phyloP scores from a whole-genome alignment of 2,797 vertebrate genomes.

The Gouania willdenowi region DNA sequence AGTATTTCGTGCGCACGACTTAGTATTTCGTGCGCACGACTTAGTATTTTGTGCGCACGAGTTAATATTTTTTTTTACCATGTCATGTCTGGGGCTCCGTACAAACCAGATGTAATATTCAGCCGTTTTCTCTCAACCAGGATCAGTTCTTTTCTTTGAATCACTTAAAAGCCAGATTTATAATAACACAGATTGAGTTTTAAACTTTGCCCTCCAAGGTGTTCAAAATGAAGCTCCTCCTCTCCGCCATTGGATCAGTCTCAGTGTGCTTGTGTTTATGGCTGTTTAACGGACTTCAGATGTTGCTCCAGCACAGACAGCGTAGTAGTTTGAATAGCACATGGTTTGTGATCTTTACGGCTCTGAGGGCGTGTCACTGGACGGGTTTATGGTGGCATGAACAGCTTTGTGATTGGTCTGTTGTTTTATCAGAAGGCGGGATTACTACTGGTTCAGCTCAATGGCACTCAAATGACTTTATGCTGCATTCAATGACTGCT shows the following conservation, averaged over 20 bases:
- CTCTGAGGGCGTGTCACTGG: slow-evolving; percentile 27
- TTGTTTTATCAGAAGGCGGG: slow-evolving; percentile 15
- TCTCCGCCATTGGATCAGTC: slow-evolving; percentile 21
- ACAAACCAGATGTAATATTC: too few species aligned
- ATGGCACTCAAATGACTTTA: slow-evolving; percentile 40
- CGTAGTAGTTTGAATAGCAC: neutral
- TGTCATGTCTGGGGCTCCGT: too few species aligned
- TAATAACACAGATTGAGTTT: slow-evolving; percentile 1
- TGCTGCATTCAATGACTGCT: slow-evolving; percentile 33
- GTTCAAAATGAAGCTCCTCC: slow-evolving; percentile 36
- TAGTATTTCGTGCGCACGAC: too few species aligned
- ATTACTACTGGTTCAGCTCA: slow-evolving; percentile 11
- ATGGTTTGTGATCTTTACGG: slow-evolving; percentile 10
- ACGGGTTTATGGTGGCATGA: neutral
- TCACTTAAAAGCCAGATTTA: too few species aligned
- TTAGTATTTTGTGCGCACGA: too few species aligned
- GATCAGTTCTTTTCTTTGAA: too few species aligned
- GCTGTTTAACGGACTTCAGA: slow-evolving; percentile 54
- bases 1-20: too few species aligned
- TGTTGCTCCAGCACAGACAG: slow-evolving; percentile 20
- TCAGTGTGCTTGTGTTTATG: slow-evolving; percentile 33
- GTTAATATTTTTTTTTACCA: too few species aligned
- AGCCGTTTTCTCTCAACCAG: too few species aligned
- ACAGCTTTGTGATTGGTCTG: slow-evolving; percentile 46
- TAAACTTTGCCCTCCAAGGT: slow-evolving; percentile 50